phyloP scores from a whole-genome alignment of 2,888 invertebrate species.

The Ferrisia virgata region DNA sequence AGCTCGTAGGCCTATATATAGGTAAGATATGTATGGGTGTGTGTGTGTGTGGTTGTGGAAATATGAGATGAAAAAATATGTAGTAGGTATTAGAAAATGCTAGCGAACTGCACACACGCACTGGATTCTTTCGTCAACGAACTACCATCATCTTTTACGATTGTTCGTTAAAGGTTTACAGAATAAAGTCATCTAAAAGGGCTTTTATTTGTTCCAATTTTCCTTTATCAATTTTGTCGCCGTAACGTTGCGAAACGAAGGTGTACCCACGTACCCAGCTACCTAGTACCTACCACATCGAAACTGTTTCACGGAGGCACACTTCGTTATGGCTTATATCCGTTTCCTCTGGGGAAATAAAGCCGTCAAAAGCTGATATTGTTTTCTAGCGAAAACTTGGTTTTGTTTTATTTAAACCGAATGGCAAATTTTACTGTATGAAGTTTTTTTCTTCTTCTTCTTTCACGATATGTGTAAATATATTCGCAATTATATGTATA shows the following conservation, averaged over 20 bases:
- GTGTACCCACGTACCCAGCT: no score
- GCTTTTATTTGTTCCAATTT: slow-evolving; percentile 32
- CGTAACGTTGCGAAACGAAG: neutral
- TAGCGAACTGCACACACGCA: neutral
- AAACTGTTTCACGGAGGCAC: neutral
- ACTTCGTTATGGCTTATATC: slow-evolving; percentile 23
- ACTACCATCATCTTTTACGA: slow-evolving; percentile 38
- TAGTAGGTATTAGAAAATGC: neutral
- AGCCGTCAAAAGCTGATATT: slow-evolving; percentile 15
- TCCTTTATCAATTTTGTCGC: slow-evolving; percentile 27
- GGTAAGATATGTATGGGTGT: no score
- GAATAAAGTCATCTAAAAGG: slow-evolving; percentile 25
- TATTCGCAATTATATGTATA: neutral
- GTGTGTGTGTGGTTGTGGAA: neutral
- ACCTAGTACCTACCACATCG: neutral
- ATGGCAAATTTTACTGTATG: neutral
- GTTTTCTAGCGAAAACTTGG: neutral
- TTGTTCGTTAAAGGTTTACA: slow-evolving; percentile 24
- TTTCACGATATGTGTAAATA: neutral
- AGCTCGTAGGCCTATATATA: no score
- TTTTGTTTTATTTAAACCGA: slow-evolving; percentile 16
- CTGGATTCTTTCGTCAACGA: neutral
- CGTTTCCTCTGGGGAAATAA: slow-evolving; percentile 36
- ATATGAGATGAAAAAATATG: slow-evolving; percentile 7
- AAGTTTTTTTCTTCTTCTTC: neutral